These are phyloP conservation scores for Therioaphis trifolii DNA, from an alignment of 2,888 invertebrate species.

Conservation along the genomic window DNA sequence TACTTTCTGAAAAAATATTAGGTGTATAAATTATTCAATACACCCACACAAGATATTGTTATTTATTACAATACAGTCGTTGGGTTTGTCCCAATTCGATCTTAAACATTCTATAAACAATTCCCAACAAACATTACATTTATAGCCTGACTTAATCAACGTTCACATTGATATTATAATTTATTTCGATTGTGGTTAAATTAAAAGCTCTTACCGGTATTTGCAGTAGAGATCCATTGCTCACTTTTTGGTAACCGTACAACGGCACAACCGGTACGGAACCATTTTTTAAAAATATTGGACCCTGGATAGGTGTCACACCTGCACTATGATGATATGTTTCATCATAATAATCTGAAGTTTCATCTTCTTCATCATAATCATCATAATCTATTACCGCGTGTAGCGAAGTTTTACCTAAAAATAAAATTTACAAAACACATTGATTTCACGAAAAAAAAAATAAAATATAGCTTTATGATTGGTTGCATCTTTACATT, in stretches of 20 bases:
- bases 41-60: background rate
- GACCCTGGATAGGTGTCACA: constrained; percentile 89
- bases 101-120: background rate
- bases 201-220: constrained; percentile 81
- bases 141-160: background rate
- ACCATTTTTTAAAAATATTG: constrained; percentile 83
- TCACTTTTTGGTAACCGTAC: constrained; percentile 82
- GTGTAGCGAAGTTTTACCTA: constrained; percentile 75
- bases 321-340: constrained; percentile 67
- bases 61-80: background rate
- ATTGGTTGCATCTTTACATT: background rate
- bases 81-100: background rate
- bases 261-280: constrained; percentile 88
- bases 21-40: too few species aligned
- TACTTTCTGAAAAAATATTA: too few species aligned
- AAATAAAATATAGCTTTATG: too few species aligned
- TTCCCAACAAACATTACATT: background rate
- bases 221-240: constrained; percentile 88
- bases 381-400: constrained; percentile 80
- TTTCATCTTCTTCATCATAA: constrained; percentile 71
- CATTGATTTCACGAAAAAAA: too few species aligned
- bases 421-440: background rate
- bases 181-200: background rate
- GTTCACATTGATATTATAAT: too few species aligned
- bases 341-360: constrained; percentile 56